Evolutionary conservation across 2,888 invertebrate species (phyloP), one percentile per base, ranked within the genome.

Genomic region (Scaptomyza caliginosa): DNA sequence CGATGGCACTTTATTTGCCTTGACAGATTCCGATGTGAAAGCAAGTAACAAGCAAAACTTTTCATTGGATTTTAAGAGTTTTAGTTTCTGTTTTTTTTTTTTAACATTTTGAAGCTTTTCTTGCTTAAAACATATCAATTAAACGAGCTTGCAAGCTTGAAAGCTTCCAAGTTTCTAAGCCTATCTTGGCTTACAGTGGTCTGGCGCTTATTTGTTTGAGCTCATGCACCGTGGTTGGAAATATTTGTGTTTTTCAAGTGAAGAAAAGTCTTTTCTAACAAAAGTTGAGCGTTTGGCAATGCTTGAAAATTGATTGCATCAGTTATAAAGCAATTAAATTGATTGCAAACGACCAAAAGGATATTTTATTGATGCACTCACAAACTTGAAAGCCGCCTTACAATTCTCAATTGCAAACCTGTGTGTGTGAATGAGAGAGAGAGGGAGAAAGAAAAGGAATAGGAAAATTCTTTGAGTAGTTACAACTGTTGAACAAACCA

Each of bases 301-400:
- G 36, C 21, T 45, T 55, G 16, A 43, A 30, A 40, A 28, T 51
- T 34, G n/a, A 50, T 51, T 36, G 28, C 4, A 36, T 7, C 19
- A 17, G n/a, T 38, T 32, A 30, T 38, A 32, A 46, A 55, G 38
- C 34, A 67, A 52, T 67, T 56, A 36, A 67, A 36, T 50, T 60
- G 50, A 54, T 59, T 54, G 50, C 24, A 40, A 45, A 23, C 17
- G 16, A 16, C 24, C 65, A 26, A 63, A 50, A 6, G 28, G 30
- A 64, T 39, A 59, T 67, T 67, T 52, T 56, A 54, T 52, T 52
- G 40, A 56, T 70, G 59, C 46, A 70, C 66, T 66, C 59, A 50
- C 59, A 65, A 46, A 50, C 46, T 66, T 64, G 64, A 52, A 17
- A 46, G n/a, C 40, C 26, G 16, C 46, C 21, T 34, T 13, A 36